Base-by-base conservation (phyloP, 2,113 vertebrate species). In the Hippocampus abdominalis region DNA sequence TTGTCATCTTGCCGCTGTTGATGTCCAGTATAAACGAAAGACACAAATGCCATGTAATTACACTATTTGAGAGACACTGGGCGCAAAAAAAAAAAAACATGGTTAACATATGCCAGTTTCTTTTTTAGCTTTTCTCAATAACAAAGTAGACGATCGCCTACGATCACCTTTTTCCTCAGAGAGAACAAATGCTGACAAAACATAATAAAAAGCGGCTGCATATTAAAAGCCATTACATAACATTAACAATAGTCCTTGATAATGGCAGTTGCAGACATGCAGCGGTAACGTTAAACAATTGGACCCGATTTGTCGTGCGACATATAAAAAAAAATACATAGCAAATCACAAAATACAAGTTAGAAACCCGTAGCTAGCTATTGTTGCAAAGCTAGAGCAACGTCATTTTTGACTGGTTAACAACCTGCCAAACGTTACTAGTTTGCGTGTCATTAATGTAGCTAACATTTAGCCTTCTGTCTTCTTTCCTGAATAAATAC, bases 401-500 rank as follows among this genome's bases (percentile, higher is more conserved):
- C 32, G 32, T 36, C 32, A 36, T 6, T 36, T 57, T 18, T 20
- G 27, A 18, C 23, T 0, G 3, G 40, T 46, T 46, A 7, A 15
- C 15, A 46, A 51, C 12, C 15, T 61, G 40, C 8, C 67, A 3
- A 27, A 18, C 48, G 13, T 40, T 54, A 66, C 51, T 21, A 66
- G 53, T 64, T 57, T 81, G 67, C 73, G 66, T 60, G 73, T 60
- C 48, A 15, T 60, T 49, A 61, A 69, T 15, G 20, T 48, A 61
- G 69, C 75, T 71, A 60, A 53, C 60, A 64, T 64, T 25, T 42
- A 64, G 69, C 66, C 49, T 48, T 23, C 40, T 40, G n/a, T 13
- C 39, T 11, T n/a, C n/a, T 10, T n/a, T 74, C 60, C 49, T 42
- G 23, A 74, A 68, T 42, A 36, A 77, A 70, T 29, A 62, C 16